phyloP scores from a whole-genome alignment of 2,113 vertebrate genomes.

The Hystrix cristata region DNA sequence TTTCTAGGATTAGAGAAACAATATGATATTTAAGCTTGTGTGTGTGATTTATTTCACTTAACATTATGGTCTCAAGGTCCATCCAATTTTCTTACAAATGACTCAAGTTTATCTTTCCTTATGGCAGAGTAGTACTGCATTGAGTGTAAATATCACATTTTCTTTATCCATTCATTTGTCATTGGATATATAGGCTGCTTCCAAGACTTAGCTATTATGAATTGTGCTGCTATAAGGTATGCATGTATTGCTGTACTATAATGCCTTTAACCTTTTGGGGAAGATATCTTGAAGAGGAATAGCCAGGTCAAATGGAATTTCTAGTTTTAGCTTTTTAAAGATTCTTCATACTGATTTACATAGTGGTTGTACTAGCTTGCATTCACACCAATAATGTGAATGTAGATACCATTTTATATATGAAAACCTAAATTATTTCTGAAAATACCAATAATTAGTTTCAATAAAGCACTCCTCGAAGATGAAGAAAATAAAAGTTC shows the following conservation, averaged over 20 bases:
- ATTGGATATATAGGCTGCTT: background rate
- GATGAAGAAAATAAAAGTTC: background rate
- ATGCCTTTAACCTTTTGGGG: background rate
- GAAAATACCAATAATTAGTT: background rate
- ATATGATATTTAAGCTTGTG: background rate
- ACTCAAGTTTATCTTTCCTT: background rate
- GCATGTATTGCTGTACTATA: background rate
- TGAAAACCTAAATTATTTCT: constrained; percentile 9
- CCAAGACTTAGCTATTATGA: background rate
- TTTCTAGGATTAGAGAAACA: background rate
- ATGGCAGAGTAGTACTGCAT: background rate
- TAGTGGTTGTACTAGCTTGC: background rate
- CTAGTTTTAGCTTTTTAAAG: background rate
- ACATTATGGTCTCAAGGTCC: background rate
- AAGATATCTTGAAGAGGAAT: background rate
- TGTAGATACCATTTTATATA: background rate
- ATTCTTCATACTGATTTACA: background rate
- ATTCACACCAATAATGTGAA: background rate
- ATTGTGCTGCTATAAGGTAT: background rate
- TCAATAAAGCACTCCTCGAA: background rate
- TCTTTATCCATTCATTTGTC: background rate
- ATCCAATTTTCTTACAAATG: background rate
- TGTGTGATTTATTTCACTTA: background rate
- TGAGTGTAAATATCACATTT: background rate
- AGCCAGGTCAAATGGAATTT: background rate